Evolutionary conservation across 1,140 invertebrate species (phyloP).

Genomic region (Planococcus citri): DNA sequence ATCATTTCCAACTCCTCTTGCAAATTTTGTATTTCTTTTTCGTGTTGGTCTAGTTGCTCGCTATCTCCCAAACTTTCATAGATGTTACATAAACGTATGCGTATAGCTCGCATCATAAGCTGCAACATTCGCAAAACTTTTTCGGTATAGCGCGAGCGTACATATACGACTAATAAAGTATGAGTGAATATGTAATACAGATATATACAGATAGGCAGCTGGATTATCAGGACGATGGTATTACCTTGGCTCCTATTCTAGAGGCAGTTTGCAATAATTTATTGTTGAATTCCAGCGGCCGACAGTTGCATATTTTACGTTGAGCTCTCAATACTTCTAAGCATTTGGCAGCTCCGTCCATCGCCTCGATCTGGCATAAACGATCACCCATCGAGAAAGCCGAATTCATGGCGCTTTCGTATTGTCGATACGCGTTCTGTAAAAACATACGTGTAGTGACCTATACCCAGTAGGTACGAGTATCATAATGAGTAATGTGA

Average conservation of each 20-base stretch:
- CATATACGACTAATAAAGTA: too few species aligned
- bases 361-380: conserved; percentile 71
- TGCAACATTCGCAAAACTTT: conserved; percentile 31
- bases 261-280: conserved; percentile 62
- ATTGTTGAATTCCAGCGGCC: conserved; percentile 69
- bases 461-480: neutral
- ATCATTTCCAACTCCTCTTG: conserved; percentile 59
- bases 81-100: conserved; percentile 58
- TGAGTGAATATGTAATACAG: too few species aligned
- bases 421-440: conserved; percentile 59
- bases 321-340: conserved; percentile 60
- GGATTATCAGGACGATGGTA: too few species aligned
- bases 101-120: conserved; percentile 62
- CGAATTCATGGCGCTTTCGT: conserved; percentile 68
- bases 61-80: conserved; percentile 67
- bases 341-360: conserved; percentile 69
- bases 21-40: conserved; percentile 50
- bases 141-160: too few species aligned
- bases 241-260: conserved; percentile 64
- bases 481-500: neutral
- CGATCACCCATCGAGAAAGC: conserved; percentile 62
- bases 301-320: conserved; percentile 69
- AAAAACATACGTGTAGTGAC: conserved; percentile 25
- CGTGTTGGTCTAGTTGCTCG: conserved; percentile 58
- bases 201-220: too few species aligned